Evolutionary conservation across 2,797 vertebrate species (phyloP).

Genomic region (Acrocephalus scirpaceus): DNA sequence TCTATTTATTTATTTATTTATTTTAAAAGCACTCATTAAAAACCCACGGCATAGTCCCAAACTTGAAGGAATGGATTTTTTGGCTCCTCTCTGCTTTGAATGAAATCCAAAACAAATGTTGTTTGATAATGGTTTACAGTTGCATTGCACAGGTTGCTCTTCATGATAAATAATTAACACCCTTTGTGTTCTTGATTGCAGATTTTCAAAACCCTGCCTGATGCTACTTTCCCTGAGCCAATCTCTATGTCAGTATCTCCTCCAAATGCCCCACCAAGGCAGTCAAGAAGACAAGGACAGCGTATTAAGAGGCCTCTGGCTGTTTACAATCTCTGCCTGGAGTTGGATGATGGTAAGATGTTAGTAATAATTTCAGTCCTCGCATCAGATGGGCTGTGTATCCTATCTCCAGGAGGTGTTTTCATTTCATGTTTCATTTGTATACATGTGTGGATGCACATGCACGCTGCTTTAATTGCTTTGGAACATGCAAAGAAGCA

Average conservation of each 20-base stretch:
- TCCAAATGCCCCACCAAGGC: constrained; percentile 88
- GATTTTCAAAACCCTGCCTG: constrained; percentile 93
- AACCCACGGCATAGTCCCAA: neutral
- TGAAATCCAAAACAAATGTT: constrained; percentile 65
- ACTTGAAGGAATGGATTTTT: constrained; percentile 61
- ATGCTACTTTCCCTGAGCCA: constrained; percentile 79
- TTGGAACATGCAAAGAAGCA: neutral
- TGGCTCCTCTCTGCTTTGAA: constrained; percentile 53
- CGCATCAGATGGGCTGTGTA: neutral
- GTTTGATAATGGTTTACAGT: constrained; percentile 61
- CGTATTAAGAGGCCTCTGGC: constrained; percentile 91
- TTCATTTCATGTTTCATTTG: constrained; percentile 46
- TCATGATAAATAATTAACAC: constrained; percentile 67
- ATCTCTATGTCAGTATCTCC: constrained; percentile 74
- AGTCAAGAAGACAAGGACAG: constrained; percentile 87
- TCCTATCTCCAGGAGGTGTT: constrained; percentile 11
- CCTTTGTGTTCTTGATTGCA: constrained; percentile 76
- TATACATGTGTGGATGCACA: neutral
- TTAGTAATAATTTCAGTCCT: constrained; percentile 23
- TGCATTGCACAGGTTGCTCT: constrained; percentile 53
- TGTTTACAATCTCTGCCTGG: constrained; percentile 91
- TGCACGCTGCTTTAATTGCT: neutral
- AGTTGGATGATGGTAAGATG: constrained; percentile 90
- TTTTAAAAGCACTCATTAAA: constrained; percentile 46
- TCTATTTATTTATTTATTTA: constrained; percentile 55